Conservation (phyloP, 2,113 vertebrate genomes). For the Cygnus buccinator region DNA sequence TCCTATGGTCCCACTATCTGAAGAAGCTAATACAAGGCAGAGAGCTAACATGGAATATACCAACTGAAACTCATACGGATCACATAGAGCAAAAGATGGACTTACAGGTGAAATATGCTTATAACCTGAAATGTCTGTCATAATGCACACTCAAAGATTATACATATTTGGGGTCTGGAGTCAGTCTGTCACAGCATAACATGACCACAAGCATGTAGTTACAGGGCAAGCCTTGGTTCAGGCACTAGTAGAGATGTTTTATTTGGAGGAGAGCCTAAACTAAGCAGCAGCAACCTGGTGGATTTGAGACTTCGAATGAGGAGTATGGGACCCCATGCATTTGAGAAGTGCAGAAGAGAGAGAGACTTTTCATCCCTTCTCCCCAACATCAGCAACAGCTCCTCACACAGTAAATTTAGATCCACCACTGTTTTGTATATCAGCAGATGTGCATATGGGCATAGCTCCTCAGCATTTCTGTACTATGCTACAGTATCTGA, state of each 20-base stretch:
- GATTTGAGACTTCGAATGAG: not conserved
- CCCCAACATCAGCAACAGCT: not conserved
- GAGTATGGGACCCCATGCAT: accelerated
- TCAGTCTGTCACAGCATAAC: not conserved
- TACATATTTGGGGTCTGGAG: not conserved
- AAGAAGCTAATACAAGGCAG: not conserved
- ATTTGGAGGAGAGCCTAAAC: not conserved
- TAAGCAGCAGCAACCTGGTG: not conserved
- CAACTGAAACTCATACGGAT: not conserved
- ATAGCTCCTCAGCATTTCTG: not conserved
- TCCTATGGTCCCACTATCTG: not conserved
- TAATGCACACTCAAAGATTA: not conserved
- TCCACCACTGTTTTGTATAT: not conserved
- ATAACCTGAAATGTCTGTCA: not conserved
- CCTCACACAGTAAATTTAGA: not conserved
- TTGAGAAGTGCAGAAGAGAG: not conserved
- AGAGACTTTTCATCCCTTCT: not conserved
- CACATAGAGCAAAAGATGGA: not conserved
- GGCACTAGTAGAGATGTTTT: accelerated
- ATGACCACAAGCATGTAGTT: accelerated
- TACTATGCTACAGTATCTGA: not conserved
- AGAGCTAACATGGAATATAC: not conserved
- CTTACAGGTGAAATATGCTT: not conserved
- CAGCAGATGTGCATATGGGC: accelerated
- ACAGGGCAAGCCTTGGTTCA: not conserved